Conservation (phyloP, 64 coral and sea anemone genomes). For the Montipora efflorescens region DNA sequence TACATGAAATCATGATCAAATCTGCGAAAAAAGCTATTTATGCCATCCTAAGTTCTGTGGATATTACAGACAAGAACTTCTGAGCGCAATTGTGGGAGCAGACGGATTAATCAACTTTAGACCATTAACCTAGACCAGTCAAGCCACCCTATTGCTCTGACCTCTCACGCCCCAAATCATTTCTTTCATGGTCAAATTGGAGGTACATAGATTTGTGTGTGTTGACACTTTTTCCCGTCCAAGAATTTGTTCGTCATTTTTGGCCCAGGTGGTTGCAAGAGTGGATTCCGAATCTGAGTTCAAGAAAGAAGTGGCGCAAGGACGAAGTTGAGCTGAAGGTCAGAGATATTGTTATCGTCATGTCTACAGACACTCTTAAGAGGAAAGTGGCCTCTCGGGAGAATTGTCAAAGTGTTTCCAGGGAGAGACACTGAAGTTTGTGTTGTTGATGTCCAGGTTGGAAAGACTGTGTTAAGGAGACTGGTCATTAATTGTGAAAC, state of each 20-base stretch:
- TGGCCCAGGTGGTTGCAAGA: no score
- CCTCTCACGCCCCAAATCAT: neutral
- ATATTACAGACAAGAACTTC: neutral
- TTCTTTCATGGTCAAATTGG: neutral
- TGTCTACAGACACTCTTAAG: no score
- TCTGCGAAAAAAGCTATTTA: conserved; percentile 26
- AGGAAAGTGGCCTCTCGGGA: no score
- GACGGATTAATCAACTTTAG: conserved; percentile 1
- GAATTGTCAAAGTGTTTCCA: no score
- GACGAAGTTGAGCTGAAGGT: no score
- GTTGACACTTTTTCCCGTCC: neutral
- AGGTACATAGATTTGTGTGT: neutral
- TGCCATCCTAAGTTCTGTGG: neutral
- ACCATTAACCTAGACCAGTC: conserved; percentile 35
- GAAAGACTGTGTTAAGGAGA: no score
- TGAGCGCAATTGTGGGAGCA: conserved; percentile 26
- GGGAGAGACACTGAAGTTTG: no score
- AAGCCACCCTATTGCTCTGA: neutral
- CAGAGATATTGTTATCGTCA: neutral
- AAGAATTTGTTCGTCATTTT: no score
- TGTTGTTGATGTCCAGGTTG: no score
- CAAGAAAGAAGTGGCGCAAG: neutral
- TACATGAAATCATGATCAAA: conserved; percentile 32
- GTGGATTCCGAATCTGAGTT: neutral
- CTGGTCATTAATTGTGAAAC: no score